Evolutionary conservation across 2,797 vertebrate genomes (phyloP).

Genomic region (Cossypha dichroa): DNA sequence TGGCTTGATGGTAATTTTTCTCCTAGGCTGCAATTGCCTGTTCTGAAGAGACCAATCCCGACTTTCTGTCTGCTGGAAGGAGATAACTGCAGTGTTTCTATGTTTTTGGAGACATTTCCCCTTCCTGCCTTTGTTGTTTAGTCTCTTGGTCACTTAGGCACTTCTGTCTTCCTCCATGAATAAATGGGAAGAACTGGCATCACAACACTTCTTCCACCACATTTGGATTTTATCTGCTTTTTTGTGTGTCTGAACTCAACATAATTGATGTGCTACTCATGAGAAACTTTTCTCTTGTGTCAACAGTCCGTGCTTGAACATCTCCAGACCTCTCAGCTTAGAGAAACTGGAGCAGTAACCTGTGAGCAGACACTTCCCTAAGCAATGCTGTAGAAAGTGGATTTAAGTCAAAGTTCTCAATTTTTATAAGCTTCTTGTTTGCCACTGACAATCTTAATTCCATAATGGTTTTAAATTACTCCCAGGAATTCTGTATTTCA

Average conservation of each 20-base stretch:
- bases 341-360: background rate
- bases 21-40: background rate
- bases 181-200: background rate
- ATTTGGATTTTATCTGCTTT: background rate
- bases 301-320: background rate
- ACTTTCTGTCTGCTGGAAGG: background rate
- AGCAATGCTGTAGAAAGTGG: background rate
- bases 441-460: background rate
- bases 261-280: background rate
- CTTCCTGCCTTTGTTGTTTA: background rate
- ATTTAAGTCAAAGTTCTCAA: background rate
- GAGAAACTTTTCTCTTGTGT: background rate
- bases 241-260: background rate
- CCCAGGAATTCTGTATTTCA: background rate
- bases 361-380: background rate
- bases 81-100: background rate
- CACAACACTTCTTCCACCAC: accelerated
- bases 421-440: background rate
- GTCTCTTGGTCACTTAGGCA: background rate
- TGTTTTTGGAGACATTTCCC: background rate
- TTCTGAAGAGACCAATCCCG: background rate
- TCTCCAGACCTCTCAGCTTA: background rate
- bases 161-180: background rate
- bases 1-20: background rate
- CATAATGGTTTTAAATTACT: background rate